Base-by-base conservation (phyloP, 64 coral and sea anemone genomes). In the Hydrozoanthus tunicans region DNA sequence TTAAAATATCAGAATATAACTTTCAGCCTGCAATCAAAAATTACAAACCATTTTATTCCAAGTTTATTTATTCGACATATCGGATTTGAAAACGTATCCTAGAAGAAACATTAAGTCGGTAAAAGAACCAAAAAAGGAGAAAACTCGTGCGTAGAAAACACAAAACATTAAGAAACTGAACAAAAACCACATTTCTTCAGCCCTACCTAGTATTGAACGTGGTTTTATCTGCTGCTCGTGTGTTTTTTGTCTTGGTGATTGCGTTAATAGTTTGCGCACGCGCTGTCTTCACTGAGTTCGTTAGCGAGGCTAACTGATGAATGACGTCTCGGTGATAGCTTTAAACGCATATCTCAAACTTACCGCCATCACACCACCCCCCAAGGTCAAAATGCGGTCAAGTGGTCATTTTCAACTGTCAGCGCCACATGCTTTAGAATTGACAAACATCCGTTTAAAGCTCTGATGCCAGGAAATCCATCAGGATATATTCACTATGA, bases 401-500 rank as follows among this genome's bases (percentile, higher is more conserved):
- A 56, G 11, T 15, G 15, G 27, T 67, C 43, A 83, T 83, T 51
- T 52, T 67, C 81, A 17, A 13, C 13, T 88, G 53, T 73, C 69
- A 25, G 9, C 7, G 56, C 73, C 4, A 7, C 56, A 27, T 74
- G 6, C 69, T 24, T 58, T 13, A 51, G 9, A 58, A 17, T 57
- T 54, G 54, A 58, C 54, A 88, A 88, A 60, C 54, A 59, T 88
- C 84, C 55, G 73, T 61, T 32, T 83, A 55, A 67, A 14, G 14
- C 9, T 51, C 80, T 82, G 80, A 65, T 10, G 43, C 14, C 54
- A 51, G 84, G 84, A 88, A 88, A 60, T 10, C 26, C 51, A 51
- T 71, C 68, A 88, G 84, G 84, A 88, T 60, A 62, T 73, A 14
- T 59, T 23, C 11, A 60, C 24, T 74, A 70, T 75, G 69, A 74